Evolutionary conservation across 2,113 vertebrate species (phyloP).

Genomic region (Collichthys lucidus): DNA sequence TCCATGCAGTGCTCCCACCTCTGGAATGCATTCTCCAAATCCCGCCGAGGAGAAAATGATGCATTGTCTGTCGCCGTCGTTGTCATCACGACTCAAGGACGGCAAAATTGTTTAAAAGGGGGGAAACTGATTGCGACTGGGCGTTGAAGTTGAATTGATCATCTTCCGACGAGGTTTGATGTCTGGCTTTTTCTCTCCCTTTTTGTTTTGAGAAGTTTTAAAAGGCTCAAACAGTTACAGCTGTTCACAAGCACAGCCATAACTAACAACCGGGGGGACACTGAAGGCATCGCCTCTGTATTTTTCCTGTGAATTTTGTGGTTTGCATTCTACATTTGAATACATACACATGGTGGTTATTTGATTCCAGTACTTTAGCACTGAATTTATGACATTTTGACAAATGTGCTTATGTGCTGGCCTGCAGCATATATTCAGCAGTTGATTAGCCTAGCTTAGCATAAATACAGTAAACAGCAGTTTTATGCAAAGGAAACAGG

Average conservation of each 20-base stretch:
- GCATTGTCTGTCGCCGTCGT: slow-evolving; percentile 33
- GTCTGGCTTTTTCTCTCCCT: background rate
- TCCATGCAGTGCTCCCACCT: slow-evolving; percentile 49
- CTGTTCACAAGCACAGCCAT: background rate
- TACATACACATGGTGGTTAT: background rate
- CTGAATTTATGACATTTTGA: background rate
- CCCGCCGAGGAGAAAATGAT: slow-evolving; percentile 25
- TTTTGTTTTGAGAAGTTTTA: background rate
- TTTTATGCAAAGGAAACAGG: background rate
- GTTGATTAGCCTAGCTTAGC: background rate
- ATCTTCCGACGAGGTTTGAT: background rate
- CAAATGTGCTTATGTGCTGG: background rate
- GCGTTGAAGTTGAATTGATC: background rate
- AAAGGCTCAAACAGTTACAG: background rate
- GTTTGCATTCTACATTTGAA: background rate
- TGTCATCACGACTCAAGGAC: slow-evolving; percentile 26
- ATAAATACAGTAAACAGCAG: background rate
- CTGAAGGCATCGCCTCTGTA: background rate
- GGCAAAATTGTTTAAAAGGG: slow-evolving; percentile 5
- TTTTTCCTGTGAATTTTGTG: background rate
- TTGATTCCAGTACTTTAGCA: background rate
- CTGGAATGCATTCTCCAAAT: slow-evolving; percentile 64
- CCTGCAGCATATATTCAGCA: background rate
- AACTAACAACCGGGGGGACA: background rate
- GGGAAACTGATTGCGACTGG: background rate